A percentile compares a stretch with the other conserved stretches of the same genome.
These are phyloP conservation scores for Bungarus multicinctus DNA, from an alignment of 2,113 vertebrate genomes.

Conservation along the genomic window DNA sequence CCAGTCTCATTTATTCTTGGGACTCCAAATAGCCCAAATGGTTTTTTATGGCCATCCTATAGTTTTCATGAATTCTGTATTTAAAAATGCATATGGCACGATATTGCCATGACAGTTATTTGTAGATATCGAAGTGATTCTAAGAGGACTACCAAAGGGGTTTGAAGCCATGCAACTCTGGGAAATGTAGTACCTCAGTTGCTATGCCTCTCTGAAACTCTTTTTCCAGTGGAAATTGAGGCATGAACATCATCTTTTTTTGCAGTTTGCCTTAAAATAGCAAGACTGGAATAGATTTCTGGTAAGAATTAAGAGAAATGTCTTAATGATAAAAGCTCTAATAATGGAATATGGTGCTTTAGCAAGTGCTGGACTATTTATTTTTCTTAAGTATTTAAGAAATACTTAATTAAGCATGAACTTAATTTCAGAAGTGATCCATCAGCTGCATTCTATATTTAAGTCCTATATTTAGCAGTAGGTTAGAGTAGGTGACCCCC, in stretches of 20 bases:
- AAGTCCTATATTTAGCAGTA: not conserved
- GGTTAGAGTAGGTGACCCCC: not conserved
- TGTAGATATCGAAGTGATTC: not conserved
- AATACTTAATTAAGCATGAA: too few relatives aligned
- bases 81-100: not conserved
- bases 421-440: not conserved
- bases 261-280: not conserved
- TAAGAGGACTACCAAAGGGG: not conserved
- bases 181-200: not conserved
- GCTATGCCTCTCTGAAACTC: not conserved
- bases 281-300: not conserved
- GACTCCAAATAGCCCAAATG: not conserved
- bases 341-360: not conserved
- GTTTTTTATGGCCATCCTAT: not conserved
- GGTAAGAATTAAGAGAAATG: not conserved
- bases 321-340: not conserved
- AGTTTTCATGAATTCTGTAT: not conserved
- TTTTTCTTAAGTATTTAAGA: not conserved
- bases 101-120: not conserved
- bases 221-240: not conserved
- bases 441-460: not conserved
- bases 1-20: not conserved
- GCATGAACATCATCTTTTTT: not conserved
- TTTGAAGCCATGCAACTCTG: not conserved
- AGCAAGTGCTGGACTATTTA: not conserved